phyloP scores from a whole-genome alignment of 2,113 vertebrate species.

The Saccopteryx leptura region DNA sequence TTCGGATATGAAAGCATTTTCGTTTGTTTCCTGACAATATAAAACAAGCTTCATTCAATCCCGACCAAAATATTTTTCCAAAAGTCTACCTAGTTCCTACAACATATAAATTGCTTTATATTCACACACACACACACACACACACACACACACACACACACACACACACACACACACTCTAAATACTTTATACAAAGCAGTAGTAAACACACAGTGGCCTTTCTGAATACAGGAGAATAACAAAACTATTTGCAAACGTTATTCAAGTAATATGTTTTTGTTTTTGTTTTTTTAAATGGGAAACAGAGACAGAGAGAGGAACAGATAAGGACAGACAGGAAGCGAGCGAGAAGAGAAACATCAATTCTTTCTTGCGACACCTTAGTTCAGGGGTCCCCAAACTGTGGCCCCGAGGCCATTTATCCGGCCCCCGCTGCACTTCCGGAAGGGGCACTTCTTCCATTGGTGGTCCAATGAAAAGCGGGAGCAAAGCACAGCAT shows the following conservation, averaged over 20 bases:
- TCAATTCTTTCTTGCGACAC: no score
- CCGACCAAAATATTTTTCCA: background rate
- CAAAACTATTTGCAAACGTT: conserved; percentile 30
- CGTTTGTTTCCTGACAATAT: background rate
- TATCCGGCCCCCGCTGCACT: no score
- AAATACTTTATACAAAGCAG: background rate
- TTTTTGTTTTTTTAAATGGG: no score
- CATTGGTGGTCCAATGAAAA: no score
- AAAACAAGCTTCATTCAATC: conserved; percentile 21
- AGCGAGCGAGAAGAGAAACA: no score
- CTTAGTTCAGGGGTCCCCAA: no score
- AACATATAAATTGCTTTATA: background rate
- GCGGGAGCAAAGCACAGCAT: no score
- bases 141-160: background rate
- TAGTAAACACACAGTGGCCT: background rate
- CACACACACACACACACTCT: no score
- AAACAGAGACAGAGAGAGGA: no score
- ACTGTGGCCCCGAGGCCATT: no score
- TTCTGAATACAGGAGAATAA: background rate
- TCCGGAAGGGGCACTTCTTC: no score
- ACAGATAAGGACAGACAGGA: no score
- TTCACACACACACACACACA: background rate
- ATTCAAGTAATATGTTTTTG: background rate
- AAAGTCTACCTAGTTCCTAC: background rate
- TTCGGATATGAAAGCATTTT: background rate